These are phyloP conservation scores for Silurus asotus DNA, from an alignment of 2,113 vertebrate genomes.

Conservation along the genomic window DNA sequence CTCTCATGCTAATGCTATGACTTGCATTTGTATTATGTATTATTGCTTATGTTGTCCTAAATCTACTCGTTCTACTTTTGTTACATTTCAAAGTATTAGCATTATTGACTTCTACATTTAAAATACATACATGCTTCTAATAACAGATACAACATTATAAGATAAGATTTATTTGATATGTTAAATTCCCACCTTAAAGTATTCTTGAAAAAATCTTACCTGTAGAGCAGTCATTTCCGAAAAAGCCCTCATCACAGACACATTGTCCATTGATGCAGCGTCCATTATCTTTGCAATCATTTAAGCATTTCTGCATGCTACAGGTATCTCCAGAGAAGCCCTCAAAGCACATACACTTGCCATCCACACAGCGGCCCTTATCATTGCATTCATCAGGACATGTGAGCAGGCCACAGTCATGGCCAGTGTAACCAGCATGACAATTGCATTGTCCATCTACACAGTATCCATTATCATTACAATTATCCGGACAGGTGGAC, in stretches of 20 bases:
- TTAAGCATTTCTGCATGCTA: conserved; percentile 73
- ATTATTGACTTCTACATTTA: not conserved
- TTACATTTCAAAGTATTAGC: not conserved
- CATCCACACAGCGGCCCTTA: conserved; percentile 77
- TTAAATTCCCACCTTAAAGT: not conserved
- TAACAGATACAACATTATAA: not conserved
- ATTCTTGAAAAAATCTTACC: conserved; percentile 67
- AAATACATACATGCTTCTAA: not conserved
- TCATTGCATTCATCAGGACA: conserved; percentile 81
- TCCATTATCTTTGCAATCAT: conserved; percentile 78
- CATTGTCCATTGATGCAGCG: conserved; percentile 78
- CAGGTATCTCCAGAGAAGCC: conserved; percentile 78
- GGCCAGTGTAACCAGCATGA: conserved; percentile 70
- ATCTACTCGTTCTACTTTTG: not conserved
- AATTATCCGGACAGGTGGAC: conserved; percentile 78
- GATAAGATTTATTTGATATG: not conserved
- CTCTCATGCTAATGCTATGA: not conserved
- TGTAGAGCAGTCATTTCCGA: conserved; percentile 79
- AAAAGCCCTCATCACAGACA: conserved; percentile 73
- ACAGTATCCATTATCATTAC: conserved; percentile 78
- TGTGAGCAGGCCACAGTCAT: conserved; percentile 73
- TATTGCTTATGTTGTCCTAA: not conserved
- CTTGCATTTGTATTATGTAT: not conserved
- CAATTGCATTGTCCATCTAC: conserved; percentile 77
- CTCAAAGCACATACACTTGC: conserved; percentile 76